Percentiles rank a stretch among this genome's conserved stretches.
Conservation (phyloP, 2,113 vertebrate genomes). For the Todiramphus saurophagus region DNA sequence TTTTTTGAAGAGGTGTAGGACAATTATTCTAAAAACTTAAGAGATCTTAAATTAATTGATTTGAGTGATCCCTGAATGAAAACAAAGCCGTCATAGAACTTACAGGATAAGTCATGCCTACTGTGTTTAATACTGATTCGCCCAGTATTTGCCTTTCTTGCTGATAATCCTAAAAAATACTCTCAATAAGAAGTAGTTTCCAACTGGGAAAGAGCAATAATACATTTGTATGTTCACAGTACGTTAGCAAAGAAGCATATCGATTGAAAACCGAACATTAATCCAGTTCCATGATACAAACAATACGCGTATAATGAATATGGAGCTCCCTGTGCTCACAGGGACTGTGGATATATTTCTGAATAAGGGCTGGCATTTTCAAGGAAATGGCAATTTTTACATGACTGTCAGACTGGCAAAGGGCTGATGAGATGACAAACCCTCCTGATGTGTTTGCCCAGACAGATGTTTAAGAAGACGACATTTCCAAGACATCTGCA, state of each 20-base stretch:
- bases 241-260: neutral
- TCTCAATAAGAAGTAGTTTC: neutral
- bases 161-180: neutral
- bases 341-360: neutral
- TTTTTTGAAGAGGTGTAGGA: neutral
- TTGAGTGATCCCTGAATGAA: neutral
- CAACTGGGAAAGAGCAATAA: neutral
- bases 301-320: neutral
- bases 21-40: neutral
- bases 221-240: neutral
- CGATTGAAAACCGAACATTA: neutral
- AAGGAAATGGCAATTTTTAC: conserved; percentile 45
- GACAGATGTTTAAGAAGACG: conserved; percentile 30
- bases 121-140: neutral
- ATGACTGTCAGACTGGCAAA: conserved; percentile 19
- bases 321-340: neutral
- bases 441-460: neutral
- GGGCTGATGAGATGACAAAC: neutral
- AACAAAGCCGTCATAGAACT: neutral
- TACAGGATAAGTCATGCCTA: neutral
- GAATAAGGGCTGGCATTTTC: conserved; percentile 34
- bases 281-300: neutral
- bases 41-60: neutral
- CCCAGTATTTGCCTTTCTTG: neutral
- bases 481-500: conserved; percentile 17